Evolutionary conservation across 2,113 vertebrate genomes (phyloP).

Genomic region (Rana temporaria): DNA sequence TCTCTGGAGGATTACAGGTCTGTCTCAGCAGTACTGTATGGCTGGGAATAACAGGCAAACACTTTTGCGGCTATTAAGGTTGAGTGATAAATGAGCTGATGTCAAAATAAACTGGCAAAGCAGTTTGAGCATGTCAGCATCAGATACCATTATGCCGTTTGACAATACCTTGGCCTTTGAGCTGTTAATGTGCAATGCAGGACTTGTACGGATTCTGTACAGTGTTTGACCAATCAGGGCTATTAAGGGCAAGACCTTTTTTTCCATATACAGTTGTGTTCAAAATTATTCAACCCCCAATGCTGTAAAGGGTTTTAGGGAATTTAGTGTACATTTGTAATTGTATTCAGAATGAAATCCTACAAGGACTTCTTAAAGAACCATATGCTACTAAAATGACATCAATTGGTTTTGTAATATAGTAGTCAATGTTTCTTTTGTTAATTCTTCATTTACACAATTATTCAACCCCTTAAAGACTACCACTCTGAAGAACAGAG

Average conservation of each 20-base stretch:
- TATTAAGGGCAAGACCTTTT: background rate
- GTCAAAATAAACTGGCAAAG: slow-evolving; percentile 44
- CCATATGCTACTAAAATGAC: too few species aligned
- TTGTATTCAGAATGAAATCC: too few species aligned
- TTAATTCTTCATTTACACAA: too few species aligned
- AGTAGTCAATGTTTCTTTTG: too few species aligned
- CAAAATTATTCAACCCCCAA: too few species aligned
- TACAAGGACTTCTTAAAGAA: too few species aligned
- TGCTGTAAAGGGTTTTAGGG: too few species aligned
- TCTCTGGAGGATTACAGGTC: slow-evolving; percentile 44
- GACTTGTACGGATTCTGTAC: background rate
- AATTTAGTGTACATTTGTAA: too few species aligned
- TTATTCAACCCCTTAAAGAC: too few species aligned
- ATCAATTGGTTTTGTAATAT: too few species aligned
- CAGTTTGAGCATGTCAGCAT: slow-evolving; percentile 22
- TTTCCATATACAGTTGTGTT: too few species aligned
- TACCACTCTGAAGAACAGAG: too few species aligned
- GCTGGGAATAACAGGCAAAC: slow-evolving; percentile 49
- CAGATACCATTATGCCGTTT: slow-evolving; percentile 16
- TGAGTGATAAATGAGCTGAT: slow-evolving; percentile 50
- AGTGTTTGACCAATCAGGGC: background rate
- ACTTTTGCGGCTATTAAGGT: slow-evolving; percentile 46
- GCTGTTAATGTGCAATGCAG: slow-evolving; percentile 5
- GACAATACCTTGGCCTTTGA: slow-evolving; percentile 3
- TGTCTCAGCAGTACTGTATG: slow-evolving; percentile 40